These are phyloP conservation scores for Drosophila guanche DNA, from an alignment of 1,140 invertebrate genomes.

Conservation along the genomic window DNA sequence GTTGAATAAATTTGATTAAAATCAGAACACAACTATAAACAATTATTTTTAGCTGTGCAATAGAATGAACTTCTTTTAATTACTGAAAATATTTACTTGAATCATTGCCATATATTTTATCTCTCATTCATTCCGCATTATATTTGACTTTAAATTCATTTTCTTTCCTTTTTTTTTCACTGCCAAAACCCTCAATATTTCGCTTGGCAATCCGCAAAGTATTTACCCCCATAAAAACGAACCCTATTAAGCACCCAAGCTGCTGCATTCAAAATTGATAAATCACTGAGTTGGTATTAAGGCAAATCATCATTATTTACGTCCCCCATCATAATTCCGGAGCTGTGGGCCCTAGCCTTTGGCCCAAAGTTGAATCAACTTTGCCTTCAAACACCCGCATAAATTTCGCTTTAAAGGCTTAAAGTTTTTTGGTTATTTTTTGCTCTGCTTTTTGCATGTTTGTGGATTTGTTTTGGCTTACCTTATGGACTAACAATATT, in stretches of 20 bases:
- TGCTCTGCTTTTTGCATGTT: conserved; percentile 27
- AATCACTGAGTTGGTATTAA: conserved; percentile 38
- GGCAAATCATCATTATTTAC: conserved; percentile 48
- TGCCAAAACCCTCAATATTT: too few species aligned
- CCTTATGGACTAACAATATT: conserved; percentile 81
- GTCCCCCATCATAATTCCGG: conserved; percentile 32
- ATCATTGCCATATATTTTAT: too few species aligned
- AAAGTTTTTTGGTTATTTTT: conserved; percentile 29
- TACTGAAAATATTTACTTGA: too few species aligned
- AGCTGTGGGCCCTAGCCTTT: conserved; percentile 24
- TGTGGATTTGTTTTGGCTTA: conserved; percentile 50
- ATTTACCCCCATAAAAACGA: conserved; percentile 1
- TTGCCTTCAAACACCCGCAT: conserved; percentile 58
- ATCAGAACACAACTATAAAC: too few species aligned
- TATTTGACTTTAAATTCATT: too few species aligned
- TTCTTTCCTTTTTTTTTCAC: too few species aligned
- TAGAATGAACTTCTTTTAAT: too few species aligned
- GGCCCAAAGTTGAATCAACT: conserved; percentile 60
- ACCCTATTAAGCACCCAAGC: conserved; percentile 17
- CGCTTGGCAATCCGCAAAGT: not conserved
- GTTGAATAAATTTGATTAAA: too few species aligned
- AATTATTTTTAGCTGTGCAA: too few species aligned
- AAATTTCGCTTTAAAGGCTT: conserved; percentile 35
- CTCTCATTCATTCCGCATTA: too few species aligned
- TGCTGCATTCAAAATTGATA: conserved; percentile 19